Conservation (phyloP, 2,113 vertebrate genomes). For the Muntiacus reevesi region DNA sequence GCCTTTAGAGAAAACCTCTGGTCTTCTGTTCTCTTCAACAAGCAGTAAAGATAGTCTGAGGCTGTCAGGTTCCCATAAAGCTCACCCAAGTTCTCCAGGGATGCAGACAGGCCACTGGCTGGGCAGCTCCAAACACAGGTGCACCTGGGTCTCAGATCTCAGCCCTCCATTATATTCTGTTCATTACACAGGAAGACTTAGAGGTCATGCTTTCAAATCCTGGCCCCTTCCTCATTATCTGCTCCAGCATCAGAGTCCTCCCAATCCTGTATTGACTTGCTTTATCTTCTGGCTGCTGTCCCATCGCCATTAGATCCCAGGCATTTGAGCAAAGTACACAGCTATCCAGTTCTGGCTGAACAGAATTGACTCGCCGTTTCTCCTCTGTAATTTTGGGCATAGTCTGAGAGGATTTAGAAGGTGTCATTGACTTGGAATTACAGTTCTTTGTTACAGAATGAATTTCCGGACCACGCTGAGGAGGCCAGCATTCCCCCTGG, state of each 20-base stretch:
- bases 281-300: slow-evolving; percentile 65
- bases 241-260: slow-evolving; percentile 47
- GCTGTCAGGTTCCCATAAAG: background rate
- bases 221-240: slow-evolving; percentile 65
- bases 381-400: slow-evolving; percentile 68
- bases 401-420: slow-evolving; percentile 70
- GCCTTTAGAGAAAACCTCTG: background rate
- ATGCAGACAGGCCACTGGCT: slow-evolving; percentile 11
- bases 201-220: slow-evolving; percentile 69
- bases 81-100: background rate
- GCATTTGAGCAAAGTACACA: slow-evolving; percentile 56
- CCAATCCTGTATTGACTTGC: slow-evolving; percentile 57
- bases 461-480: slow-evolving; percentile 53
- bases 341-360: slow-evolving; percentile 56
- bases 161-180: slow-evolving; percentile 46
- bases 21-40: background rate
- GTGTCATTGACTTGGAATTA: slow-evolving; percentile 74
- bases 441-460: slow-evolving; percentile 66
- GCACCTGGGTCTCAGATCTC: slow-evolving; percentile 49
- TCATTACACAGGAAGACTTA: slow-evolving; percentile 72
- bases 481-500: background rate
- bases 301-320: slow-evolving; percentile 70
- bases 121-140: slow-evolving; percentile 35
- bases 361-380: slow-evolving; percentile 35
- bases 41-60: background rate